These are phyloP conservation scores for Gymnothorax reevesii DNA, from an alignment of 2,797 vertebrate species.

Conservation along the genomic window DNA sequence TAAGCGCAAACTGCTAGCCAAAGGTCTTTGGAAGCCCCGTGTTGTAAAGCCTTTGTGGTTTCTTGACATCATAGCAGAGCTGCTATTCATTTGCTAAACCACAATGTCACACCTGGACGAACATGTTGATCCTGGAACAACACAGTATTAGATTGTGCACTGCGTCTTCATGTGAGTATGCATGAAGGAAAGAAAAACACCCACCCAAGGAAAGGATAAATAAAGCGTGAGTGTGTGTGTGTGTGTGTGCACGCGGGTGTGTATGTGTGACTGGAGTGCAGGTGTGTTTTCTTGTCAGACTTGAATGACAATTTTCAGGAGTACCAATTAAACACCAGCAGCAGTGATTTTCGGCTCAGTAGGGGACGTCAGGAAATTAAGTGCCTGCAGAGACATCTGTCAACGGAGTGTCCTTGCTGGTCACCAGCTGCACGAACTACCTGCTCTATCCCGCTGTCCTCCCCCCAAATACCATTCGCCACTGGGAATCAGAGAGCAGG, in stretches of 20 bases:
- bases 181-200: too few species aligned
- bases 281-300: background rate
- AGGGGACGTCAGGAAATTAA: slow-evolving; percentile 18
- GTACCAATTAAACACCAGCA: background rate
- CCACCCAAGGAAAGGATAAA: too few species aligned
- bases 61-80: too few species aligned
- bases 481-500: background rate
- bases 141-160: too few species aligned
- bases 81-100: too few species aligned
- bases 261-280: background rate
- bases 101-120: too few species aligned
- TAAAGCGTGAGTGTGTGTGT: background rate
- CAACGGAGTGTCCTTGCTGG: background rate
- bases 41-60: too few species aligned
- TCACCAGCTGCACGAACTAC: slow-evolving; percentile 17
- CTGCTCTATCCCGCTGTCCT: background rate
- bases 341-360: background rate
- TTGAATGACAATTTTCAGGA: slow-evolving; percentile 15
- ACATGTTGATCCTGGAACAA: too few species aligned
- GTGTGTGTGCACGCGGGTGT: background rate
- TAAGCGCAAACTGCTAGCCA: too few species aligned
- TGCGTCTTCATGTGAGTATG: too few species aligned
- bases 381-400: background rate
- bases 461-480: background rate
- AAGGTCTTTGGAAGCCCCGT: too few species aligned